phyloP scores from a whole-genome alignment of 2,113 vertebrate species.

The Alethe diademata region DNA sequence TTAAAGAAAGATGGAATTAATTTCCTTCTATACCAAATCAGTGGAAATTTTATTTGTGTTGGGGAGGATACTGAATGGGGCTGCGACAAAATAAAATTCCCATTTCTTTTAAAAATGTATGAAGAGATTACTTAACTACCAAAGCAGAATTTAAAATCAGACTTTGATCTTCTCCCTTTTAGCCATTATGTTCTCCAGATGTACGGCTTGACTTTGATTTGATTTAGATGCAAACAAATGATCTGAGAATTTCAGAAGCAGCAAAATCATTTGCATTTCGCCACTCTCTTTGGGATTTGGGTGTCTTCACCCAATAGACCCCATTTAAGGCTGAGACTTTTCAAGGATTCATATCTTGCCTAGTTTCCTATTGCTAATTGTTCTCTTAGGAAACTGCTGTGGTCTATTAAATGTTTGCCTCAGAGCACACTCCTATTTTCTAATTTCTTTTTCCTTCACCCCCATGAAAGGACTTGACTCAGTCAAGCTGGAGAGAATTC shows the following conservation, averaged over 20 bases:
- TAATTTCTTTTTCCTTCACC: not conserved
- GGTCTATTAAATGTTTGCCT: not conserved
- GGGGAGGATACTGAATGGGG: not conserved
- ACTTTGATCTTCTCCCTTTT: not conserved
- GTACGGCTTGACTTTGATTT: not conserved
- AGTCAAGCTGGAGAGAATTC: slow-evolving; percentile 87
- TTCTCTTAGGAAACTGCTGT: not conserved
- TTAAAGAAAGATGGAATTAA: slow-evolving; percentile 2
- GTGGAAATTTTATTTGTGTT: not conserved
- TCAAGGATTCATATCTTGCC: not conserved
- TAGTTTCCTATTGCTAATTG: not conserved
- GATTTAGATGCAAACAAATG: not conserved
- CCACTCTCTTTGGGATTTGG: not conserved
- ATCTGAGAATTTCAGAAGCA: not conserved
- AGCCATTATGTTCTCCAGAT: not conserved
- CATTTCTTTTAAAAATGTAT: not conserved
- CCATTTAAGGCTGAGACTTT: not conserved
- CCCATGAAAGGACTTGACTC: slow-evolving; percentile 84
- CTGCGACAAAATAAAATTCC: not conserved
- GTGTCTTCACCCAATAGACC: not conserved
- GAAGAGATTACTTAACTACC: not conserved
- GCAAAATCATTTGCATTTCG: not conserved
- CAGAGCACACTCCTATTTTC: not conserved
- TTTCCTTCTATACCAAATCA: not conserved
- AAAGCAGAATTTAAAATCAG: not conserved